phyloP scores from a whole-genome alignment of 2,797 vertebrate species.

The Orientallactaga sibirica region DNA sequence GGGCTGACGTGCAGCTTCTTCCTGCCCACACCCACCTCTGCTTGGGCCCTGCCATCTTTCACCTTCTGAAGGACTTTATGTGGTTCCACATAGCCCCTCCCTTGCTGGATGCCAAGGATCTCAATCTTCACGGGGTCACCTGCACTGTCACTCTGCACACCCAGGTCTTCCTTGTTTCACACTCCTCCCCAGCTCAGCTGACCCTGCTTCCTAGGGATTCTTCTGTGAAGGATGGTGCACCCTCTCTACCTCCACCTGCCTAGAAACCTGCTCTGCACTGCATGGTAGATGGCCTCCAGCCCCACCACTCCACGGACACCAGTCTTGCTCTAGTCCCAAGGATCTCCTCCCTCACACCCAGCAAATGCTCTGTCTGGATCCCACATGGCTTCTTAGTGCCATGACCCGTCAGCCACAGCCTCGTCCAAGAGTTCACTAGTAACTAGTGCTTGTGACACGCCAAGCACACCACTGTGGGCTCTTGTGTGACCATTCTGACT shows the following conservation, averaged over 20 bases:
- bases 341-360: rapidly evolving
- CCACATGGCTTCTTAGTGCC: background rate
- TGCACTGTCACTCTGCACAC: background rate
- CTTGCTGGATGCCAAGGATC: background rate
- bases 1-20: background rate
- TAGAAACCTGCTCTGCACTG: background rate
- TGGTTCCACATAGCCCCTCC: background rate
- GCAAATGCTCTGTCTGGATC: background rate
- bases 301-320: background rate
- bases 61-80: background rate
- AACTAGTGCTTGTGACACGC: background rate
- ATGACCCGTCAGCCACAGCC: background rate
- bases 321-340: background rate
- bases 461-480: background rate
- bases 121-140: background rate
- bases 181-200: background rate
- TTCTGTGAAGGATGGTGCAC: rapidly evolving
- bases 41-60: no score
- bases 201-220: background rate
- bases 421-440: background rate
- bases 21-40: background rate
- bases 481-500: background rate
- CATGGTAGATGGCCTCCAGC: background rate
- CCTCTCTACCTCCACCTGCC: background rate
- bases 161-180: background rate